A percentile compares a stretch with the other conserved stretches of the same genome.
phyloP scores from a whole-genome alignment of 1,140 invertebrate species.

The Lasaia peninsularis region DNA sequence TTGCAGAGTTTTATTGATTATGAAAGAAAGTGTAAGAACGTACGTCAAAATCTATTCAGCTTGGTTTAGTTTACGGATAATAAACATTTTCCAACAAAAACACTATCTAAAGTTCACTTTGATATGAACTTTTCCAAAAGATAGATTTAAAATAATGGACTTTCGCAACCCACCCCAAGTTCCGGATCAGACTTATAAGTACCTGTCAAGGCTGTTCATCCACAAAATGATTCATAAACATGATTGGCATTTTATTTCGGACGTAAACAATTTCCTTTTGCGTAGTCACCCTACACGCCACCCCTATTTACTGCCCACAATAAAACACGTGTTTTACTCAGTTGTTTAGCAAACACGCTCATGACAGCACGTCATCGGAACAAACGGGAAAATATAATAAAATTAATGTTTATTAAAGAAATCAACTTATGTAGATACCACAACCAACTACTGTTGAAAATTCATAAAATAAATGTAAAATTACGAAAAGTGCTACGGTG shows the following conservation, averaged over 20 bases:
- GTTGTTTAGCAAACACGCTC: constrained; percentile 30
- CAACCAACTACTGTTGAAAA: constrained; percentile 14
- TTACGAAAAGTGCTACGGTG: background rate
- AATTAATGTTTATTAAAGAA: constrained; percentile 11
- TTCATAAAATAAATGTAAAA: constrained; percentile 5
- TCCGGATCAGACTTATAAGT: too few species aligned
- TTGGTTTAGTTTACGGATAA: too few species aligned
- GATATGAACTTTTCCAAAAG: too few species aligned
- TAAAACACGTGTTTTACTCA: constrained; percentile 30
- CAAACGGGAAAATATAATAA: background rate
- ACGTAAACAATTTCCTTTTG: background rate
- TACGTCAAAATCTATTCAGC: too few species aligned
- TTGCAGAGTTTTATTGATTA: too few species aligned
- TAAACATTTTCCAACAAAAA: too few species aligned
- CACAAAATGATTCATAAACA: background rate
- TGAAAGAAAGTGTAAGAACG: too few species aligned
- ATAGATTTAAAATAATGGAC: too few species aligned
- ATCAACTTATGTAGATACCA: constrained; percentile 12
- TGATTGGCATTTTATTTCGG: constrained; percentile 10
- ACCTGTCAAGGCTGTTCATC: background rate
- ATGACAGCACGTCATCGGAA: constrained; percentile 22
- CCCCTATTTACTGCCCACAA: constrained; percentile 19
- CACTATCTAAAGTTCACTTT: too few species aligned
- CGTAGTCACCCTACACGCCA: constrained; percentile 19
- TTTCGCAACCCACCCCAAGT: too few species aligned